A percentile compares a stretch with the other conserved stretches of the same genome.
Evolutionary conservation across 2,797 vertebrate species (phyloP).

Genomic region (Sparus aurata): DNA sequence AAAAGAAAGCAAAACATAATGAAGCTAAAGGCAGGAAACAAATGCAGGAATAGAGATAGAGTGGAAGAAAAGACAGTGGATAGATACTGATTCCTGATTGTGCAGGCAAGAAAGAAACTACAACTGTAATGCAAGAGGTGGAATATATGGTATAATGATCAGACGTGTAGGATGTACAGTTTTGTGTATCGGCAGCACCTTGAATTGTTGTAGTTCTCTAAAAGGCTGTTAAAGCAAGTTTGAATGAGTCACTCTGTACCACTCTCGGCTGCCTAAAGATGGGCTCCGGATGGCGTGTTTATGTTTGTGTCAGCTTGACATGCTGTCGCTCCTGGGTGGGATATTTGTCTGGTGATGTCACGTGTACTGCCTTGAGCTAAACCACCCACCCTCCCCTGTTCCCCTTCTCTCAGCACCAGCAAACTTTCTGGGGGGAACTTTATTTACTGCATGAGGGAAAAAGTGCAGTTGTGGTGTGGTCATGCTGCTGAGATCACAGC

Average conservation of each 20-base stretch:
- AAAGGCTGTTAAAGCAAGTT: conserved; percentile 6
- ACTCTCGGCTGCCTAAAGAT: conserved; percentile 35
- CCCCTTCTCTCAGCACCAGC: not conserved
- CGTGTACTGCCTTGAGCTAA: conserved; percentile 30
- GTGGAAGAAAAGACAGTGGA: conserved; percentile 13
- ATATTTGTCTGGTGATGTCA: conserved; percentile 58
- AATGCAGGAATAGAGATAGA: conserved; percentile 11
- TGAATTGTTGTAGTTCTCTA: not conserved
- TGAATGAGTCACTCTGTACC: conserved; percentile 42
- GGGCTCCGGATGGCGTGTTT: conserved; percentile 50
- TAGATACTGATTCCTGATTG: not conserved
- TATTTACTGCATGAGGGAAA: conserved; percentile 2
- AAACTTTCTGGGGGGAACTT: conserved; percentile 15
- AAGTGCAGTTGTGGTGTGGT: not conserved
- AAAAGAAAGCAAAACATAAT: not conserved
- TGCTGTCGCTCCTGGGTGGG: conserved; percentile 56
- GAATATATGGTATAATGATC: not conserved
- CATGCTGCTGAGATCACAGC: not conserved
- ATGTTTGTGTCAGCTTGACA: conserved; percentile 60
- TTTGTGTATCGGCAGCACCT: too few relatives aligned
- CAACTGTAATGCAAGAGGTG: conserved; percentile 11
- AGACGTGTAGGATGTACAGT: too few relatives aligned
- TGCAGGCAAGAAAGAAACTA: not conserved
- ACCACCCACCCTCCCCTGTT: not conserved
- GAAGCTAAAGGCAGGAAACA: conserved; percentile 29